Evolutionary conservation across 2,888 invertebrate species (phyloP), one percentile per base, ranked within the genome.

Genomic region (Drosophila paranaensis): DNA sequence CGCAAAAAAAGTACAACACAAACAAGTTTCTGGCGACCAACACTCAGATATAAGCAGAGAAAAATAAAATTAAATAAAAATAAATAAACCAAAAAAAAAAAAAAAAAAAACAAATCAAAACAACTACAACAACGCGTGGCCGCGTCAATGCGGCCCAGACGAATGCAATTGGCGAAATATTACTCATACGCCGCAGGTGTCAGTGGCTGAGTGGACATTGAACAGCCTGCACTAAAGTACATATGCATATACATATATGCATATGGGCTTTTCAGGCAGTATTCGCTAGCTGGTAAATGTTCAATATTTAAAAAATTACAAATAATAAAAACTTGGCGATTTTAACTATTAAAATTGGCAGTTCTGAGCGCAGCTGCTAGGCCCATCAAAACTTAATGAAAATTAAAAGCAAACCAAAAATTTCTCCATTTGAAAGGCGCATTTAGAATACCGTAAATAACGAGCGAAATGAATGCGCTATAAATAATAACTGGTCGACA

Each of bases 151-250:
- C 30, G 46, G 37, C 48, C 50, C 54, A 54, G 14, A n/a, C 39
- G 27, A 58, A 71, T 51, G 55, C 55, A 73, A 55, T 58, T 58
- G 48, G 4, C 46, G 0, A 43, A 54, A 65, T 57, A 72, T 72
- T 72, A 74, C 73, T 68, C 68, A 74, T 74, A 63, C 73, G 73
- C 68, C 68, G 58, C 64, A 72, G 50, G 51, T 71, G 53, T 53
- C 42, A 30, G 20, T 20, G 45, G 37, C 30, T 60, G 48, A 50
- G 16, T 37, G 30, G 63, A 48, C 54, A 55, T 39, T 30, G 62
- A 56, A 27, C 42, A 54, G 16, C 11, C 46, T 25, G 37, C 40
- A 37, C 30, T 25, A 51, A 43, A 43, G 20, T 20, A 20, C 20
- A 20, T 20, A 20, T 20, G 2, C 1, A 20, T 20, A 20, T 20